Base-by-base conservation (phyloP, 2,113 vertebrate genomes). In the Pseudopodoces humilis region DNA sequence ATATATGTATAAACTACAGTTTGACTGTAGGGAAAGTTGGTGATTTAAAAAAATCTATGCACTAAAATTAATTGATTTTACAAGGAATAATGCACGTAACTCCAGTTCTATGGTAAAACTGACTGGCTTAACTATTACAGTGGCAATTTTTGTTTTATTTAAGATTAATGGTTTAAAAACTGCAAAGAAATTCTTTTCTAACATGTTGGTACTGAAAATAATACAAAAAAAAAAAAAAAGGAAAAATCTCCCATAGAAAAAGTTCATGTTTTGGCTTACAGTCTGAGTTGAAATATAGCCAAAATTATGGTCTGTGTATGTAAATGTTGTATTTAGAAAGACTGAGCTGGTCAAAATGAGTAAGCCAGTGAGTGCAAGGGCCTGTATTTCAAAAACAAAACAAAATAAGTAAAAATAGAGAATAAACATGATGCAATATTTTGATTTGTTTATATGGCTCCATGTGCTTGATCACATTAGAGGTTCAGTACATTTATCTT, bases 401-500 rank as follows among this genome's bases (percentile, higher is more conserved):
- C 47, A 55, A 13, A 18, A 79, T 46, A 55, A 52, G 15, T 60
- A 72, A 35, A 85, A 78, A 85, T 23, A 86, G 78, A 62, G 15
- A 44, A 5, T 24, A 72, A 88, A 49, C 4, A 13, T 39, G 37
- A 16, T 81, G 35, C 15, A 70, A 37, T 20, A 71, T 83, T 94
- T 95, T 83, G 6, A 28, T 46, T 90, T 65, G 41, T n/a, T 86
- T n/a, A 58, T 23, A 31, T 79, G 49, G 89, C 37, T 81, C 63
- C 60, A 41, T 84, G 44, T 95, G 11, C 68, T 94, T 95, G 65
- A 87, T 95, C 22, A 53, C 83, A 83, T 70, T 94, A 95, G 19
- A 83, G 14, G 49, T 67, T 49, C 71, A 69, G 70, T 71, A 65
- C 31, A 67, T 94, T 97, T 93, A 83, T 90, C 30, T 83, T 96